Evolutionary conservation across 2,888 invertebrate species (phyloP).

Genomic region (Hyles lineata): DNA sequence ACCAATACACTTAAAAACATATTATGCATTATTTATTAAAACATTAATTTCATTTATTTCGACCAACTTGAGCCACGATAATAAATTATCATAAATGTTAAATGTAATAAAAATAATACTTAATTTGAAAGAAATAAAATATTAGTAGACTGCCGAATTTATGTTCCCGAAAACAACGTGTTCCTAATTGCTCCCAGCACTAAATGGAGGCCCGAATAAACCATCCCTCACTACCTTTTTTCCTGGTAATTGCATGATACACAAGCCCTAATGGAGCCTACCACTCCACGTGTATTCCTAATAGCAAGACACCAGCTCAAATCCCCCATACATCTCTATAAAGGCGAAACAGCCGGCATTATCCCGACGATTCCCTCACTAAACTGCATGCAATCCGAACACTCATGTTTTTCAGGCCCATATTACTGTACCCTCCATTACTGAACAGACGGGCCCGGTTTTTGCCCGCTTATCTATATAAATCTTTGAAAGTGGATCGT

Average conservation of each 20-base stretch:
- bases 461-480: conserved; percentile 72
- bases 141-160: background rate
- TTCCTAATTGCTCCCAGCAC: background rate
- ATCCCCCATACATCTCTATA: conserved; percentile 26
- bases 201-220: background rate
- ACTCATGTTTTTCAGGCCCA: conserved; percentile 57
- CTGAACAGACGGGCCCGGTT: conserved; percentile 60
- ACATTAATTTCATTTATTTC: too few species aligned
- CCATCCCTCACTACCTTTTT: background rate
- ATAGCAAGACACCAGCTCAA: conserved; percentile 11
- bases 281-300: conserved; percentile 3
- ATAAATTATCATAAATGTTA: too few species aligned
- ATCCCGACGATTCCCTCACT: conserved; percentile 47
- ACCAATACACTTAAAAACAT: too few species aligned
- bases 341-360: conserved; percentile 29
- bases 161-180: background rate
- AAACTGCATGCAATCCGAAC: conserved; percentile 60
- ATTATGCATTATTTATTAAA: too few species aligned
- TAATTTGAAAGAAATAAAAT: background rate
- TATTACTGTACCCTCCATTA: conserved; percentile 58
- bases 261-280: background rate
- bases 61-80: too few species aligned
- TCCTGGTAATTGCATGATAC: background rate
- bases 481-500: conserved; percentile 76
- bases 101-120: too few species aligned